A percentile compares a stretch with the other conserved stretches of the same genome.
Evolutionary conservation across 2,888 invertebrate species (phyloP).

Genomic region (Agelastica alni): DNA sequence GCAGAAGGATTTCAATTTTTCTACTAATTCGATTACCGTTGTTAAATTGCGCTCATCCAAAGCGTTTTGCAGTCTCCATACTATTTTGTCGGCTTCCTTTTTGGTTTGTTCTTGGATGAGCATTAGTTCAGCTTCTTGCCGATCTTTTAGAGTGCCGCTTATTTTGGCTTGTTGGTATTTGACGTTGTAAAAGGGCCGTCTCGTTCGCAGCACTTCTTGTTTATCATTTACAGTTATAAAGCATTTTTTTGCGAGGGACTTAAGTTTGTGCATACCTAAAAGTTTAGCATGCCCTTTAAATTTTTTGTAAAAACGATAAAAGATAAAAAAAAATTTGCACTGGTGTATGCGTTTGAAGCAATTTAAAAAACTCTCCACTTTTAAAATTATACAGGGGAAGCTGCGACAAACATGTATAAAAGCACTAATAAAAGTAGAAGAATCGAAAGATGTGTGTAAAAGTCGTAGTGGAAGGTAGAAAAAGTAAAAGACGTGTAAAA

Average conservation of each 20-base stretch:
- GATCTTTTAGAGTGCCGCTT: constrained; percentile 45
- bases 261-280: constrained; percentile 7
- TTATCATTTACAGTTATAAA: not conserved
- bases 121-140: constrained; percentile 48
- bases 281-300: not conserved
- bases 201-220: constrained; percentile 54
- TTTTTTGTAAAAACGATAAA: not conserved
- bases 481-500: no score
- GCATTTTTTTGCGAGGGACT: constrained; percentile 31
- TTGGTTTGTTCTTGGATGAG: constrained; percentile 48
- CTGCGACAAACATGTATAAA: no score
- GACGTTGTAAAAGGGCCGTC: constrained; percentile 57
- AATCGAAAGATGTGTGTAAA: no score
- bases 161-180: constrained; percentile 51
- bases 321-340: no score
- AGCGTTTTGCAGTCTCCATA: constrained; percentile 48
- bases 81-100: constrained; percentile 53
- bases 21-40: constrained; percentile 46
- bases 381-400: no score
- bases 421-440: no score
- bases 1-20: constrained; percentile 55
- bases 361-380: no score
- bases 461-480: no score
- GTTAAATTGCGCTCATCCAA: constrained; percentile 40
- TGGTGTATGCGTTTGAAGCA: no score